A percentile compares a stretch with the other conserved stretches of the same genome.
phyloP scores from a whole-genome alignment of 2,888 invertebrate species.

The Drosophila monieri region DNA sequence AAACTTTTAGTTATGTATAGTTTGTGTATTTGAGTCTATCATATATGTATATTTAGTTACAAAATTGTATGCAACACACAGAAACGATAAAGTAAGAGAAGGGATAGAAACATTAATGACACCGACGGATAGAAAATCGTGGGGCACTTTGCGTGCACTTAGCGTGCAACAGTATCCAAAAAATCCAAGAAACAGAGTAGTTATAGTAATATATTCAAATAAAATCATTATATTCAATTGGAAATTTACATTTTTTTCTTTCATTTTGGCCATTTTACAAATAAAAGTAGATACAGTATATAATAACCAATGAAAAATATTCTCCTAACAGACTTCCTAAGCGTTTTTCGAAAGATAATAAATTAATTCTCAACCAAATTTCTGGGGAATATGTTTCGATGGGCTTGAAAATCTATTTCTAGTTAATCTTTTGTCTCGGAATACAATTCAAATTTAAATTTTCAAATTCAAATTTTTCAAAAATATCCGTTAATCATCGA shows the following conservation, averaged over 20 bases:
- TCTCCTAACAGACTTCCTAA: too few relatives aligned
- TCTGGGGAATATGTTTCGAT: background rate
- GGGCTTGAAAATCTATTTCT: background rate
- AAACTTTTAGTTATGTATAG: conserved; percentile 31
- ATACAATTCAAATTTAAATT: background rate
- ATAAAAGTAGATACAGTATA: background rate
- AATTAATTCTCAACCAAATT: background rate
- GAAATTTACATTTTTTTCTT: conserved; percentile 9
- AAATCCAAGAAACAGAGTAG: conserved; percentile 48
- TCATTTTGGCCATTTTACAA: background rate
- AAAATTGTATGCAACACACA: conserved; percentile 46
- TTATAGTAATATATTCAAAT: conserved; percentile 63
- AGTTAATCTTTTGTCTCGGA: too few relatives aligned
- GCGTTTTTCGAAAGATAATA: background rate
- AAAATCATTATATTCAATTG: conserved; percentile 55
- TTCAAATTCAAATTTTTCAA: background rate
- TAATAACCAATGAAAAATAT: background rate
- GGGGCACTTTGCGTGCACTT: conserved; percentile 17
- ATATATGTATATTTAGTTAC: conserved; percentile 53
- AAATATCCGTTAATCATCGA: background rate
- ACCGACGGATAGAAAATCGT: conserved; percentile 22
- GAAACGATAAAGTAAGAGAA: conserved; percentile 63
- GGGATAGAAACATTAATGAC: conserved; percentile 34
- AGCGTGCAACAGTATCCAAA: conserved; percentile 35
- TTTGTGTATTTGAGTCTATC: conserved; percentile 43